These are phyloP conservation scores for Zeuzera pyrina DNA, from an alignment of 2,888 invertebrate species.

Conservation along the genomic window DNA sequence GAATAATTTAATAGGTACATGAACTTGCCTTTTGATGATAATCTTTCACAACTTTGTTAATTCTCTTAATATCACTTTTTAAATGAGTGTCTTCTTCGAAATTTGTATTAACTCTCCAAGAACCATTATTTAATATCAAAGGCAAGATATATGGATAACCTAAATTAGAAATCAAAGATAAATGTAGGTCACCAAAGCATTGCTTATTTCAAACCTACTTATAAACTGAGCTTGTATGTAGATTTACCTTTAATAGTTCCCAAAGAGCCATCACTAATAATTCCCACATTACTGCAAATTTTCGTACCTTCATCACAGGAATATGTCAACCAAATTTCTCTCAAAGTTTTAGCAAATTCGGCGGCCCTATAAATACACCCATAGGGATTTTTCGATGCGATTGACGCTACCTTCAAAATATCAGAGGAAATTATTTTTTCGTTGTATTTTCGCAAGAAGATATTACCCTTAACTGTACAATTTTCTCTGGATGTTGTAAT, in stretches of 20 bases:
- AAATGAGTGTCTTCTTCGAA: constrained; percentile 35
- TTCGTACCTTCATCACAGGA: constrained; percentile 18
- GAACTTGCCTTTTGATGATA: constrained; percentile 33
- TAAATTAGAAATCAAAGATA: constrained; percentile 15
- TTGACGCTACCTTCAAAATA: constrained; percentile 23
- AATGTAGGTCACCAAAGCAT: neutral
- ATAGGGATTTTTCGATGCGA: constrained; percentile 40
- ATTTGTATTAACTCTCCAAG: constrained; percentile 30
- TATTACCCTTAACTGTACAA: too few species aligned
- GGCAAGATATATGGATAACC: constrained; percentile 49
- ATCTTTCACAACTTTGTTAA: constrained; percentile 33
- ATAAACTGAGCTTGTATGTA: too few species aligned
- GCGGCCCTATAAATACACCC: constrained; percentile 45
- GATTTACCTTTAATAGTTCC: constrained; percentile 47
- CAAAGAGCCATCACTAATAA: constrained; percentile 55
- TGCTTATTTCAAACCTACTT: too few species aligned
- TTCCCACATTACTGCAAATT: constrained; percentile 34
- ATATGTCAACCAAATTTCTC: constrained; percentile 38
- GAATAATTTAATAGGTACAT: too few species aligned
- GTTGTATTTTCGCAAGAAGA: neutral
- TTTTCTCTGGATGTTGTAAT: too few species aligned
- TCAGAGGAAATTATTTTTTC: neutral
- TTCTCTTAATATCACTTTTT: constrained; percentile 45
- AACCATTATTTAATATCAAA: constrained; percentile 27
- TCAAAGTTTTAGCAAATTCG: constrained; percentile 34